Evolutionary conservation across 2,113 vertebrate genomes (phyloP).

Genomic region (Physeter macrocephalus): DNA sequence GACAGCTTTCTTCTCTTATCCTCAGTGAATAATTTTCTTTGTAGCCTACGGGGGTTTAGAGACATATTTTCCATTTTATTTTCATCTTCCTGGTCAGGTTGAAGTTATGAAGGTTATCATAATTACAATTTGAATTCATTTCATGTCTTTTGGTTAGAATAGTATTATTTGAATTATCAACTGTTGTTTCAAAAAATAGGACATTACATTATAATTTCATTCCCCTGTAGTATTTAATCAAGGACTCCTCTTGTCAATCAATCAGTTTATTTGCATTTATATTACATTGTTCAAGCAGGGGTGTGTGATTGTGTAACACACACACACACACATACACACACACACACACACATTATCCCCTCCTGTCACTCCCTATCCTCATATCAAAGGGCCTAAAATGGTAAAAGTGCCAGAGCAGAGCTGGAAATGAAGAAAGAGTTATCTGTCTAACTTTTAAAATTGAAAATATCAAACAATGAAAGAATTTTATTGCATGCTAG

Average conservation of each 20-base stretch:
- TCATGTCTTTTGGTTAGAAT: constrained; percentile 24
- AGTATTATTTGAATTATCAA: constrained; percentile 49
- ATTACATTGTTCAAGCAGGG: constrained; percentile 30
- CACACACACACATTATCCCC: not conserved
- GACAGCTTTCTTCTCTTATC: not conserved
- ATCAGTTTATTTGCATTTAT: constrained; percentile 57
- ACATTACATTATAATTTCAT: not conserved
- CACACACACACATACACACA: not conserved
- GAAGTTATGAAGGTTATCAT: not conserved
- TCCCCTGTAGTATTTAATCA: constrained; percentile 48
- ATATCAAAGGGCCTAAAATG: not conserved
- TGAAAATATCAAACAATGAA: not conserved
- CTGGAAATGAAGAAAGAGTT: not conserved
- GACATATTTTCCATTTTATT: not conserved
- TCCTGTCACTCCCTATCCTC: not conserved
- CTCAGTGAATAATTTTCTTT: constrained; percentile 2
- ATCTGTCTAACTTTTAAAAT: not conserved
- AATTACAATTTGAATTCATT: constrained; percentile 50
- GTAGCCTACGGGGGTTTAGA: not conserved
- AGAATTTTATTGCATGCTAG: not conserved
- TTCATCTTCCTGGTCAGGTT: not conserved
- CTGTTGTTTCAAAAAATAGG: not conserved
- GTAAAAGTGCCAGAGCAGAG: not conserved
- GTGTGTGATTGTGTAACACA: not conserved
- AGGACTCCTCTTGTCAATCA: constrained; percentile 30